Evolutionary conservation across 2,797 vertebrate genomes (phyloP).

Genomic region (Peromyscus nudipes): DNA sequence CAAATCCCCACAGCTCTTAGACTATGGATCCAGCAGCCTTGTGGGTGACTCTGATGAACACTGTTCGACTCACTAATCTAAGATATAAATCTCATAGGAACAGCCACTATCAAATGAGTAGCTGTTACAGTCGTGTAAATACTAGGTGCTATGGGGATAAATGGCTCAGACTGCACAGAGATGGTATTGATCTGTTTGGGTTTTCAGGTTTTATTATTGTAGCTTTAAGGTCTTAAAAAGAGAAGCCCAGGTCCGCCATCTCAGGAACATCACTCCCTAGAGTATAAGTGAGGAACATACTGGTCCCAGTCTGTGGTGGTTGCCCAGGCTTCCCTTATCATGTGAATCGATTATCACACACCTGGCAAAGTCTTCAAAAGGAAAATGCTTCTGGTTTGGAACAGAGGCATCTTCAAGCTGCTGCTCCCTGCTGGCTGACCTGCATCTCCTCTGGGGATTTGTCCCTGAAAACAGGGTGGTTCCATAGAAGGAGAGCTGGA

Average conservation of each 20-base stretch:
- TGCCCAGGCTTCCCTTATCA: background rate
- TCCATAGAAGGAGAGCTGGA: background rate
- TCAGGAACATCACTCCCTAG: background rate
- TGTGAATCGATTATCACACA: background rate
- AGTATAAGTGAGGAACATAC: background rate
- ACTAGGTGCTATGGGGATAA: background rate
- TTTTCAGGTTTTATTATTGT: background rate
- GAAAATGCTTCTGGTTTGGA: background rate
- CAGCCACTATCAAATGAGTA: background rate
- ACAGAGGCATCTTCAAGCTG: background rate
- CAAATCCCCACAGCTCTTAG: background rate
- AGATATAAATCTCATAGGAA: background rate
- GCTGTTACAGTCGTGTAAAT: background rate
- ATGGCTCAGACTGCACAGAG: background rate
- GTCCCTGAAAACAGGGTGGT: background rate
- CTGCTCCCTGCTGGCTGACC: background rate
- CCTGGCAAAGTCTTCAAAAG: background rate
- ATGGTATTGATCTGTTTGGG: slow-evolving; percentile 8
- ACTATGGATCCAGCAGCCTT: background rate
- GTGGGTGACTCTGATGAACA: background rate
- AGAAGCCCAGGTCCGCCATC: background rate
- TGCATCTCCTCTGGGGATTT: background rate
- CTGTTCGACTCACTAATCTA: background rate
- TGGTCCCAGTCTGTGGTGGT: background rate
- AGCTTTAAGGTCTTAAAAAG: background rate